Percentiles rank a stretch among this genome's conserved stretches.
Conservation (phyloP, 1,140 invertebrate species). For the Delia radicum region DNA sequence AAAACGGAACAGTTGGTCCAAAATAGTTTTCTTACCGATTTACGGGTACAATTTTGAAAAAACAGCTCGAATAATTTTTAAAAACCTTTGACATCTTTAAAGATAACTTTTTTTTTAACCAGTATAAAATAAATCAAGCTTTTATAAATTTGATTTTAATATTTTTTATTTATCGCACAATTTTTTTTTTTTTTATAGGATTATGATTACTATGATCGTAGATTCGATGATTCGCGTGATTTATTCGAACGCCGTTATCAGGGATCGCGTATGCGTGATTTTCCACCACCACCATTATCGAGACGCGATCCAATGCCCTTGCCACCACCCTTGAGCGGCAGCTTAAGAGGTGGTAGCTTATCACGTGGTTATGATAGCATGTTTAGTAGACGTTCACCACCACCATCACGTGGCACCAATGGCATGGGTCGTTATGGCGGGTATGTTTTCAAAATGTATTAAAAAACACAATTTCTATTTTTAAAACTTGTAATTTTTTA, state of each 20-base stretch:
- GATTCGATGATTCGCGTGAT: slow-evolving; percentile 74
- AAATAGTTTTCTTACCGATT: too few relatives aligned
- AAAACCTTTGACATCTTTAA: too few relatives aligned
- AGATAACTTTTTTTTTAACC: too few relatives aligned
- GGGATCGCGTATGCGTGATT: slow-evolving; percentile 62
- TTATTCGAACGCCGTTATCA: slow-evolving; percentile 78
- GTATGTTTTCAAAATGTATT: not conserved
- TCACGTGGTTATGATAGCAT: slow-evolving; percentile 72
- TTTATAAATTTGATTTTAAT: too few relatives aligned
- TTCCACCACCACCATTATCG: slow-evolving; percentile 64
- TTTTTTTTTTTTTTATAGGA: slow-evolving; percentile 60
- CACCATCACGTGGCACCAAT: slow-evolving; percentile 56
- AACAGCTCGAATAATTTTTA: too few relatives aligned
- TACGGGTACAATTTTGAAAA: too few relatives aligned
- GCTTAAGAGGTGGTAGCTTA: slow-evolving; percentile 61
- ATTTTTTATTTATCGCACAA: not conserved
- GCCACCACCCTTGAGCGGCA: slow-evolving; percentile 56
- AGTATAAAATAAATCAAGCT: too few relatives aligned
- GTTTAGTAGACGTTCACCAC: slow-evolving; percentile 78
- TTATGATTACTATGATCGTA: slow-evolving; percentile 79
- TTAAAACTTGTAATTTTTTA: slow-evolving; percentile 29
- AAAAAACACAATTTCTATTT: not conserved
- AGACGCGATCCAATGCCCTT: slow-evolving; percentile 58
- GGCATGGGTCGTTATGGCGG: slow-evolving; percentile 57
- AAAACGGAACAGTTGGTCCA: too few relatives aligned